Conservation (phyloP, 1,140 invertebrate genomes). For the Drosophila novamexicana region DNA sequence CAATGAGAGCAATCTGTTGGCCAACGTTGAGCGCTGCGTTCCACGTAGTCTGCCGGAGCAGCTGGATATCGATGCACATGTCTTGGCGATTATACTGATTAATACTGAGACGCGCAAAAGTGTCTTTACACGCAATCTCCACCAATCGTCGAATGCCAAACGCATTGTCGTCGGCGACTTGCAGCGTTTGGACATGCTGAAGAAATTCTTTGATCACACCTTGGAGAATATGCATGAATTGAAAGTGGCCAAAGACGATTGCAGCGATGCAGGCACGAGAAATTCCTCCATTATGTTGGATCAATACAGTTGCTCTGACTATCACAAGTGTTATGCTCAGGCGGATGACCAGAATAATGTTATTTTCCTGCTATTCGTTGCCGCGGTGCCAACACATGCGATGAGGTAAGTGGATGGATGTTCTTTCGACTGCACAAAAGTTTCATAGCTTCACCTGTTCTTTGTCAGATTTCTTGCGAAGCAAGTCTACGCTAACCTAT, state of each 20-base stretch:
- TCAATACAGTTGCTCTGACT: conserved; percentile 77
- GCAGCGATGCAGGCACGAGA: not conserved
- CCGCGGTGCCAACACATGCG: conserved; percentile 72
- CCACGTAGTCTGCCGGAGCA: conserved; percentile 68
- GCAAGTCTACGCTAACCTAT: conserved; percentile 29
- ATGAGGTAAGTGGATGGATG: conserved; percentile 58
- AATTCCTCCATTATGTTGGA: conserved; percentile 45
- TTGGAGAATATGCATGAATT: conserved; percentile 59
- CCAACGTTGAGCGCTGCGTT: conserved; percentile 68
- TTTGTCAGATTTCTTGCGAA: conserved; percentile 37
- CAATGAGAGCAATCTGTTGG: conserved; percentile 55
- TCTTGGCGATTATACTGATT: conserved; percentile 71
- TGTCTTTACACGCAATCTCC: conserved; percentile 68
- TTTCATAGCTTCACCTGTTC: not conserved
- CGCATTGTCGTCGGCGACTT: conserved; percentile 70
- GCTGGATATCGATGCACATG: conserved; percentile 68
- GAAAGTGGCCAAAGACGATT: conserved; percentile 14
- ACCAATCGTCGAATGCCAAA: conserved; percentile 65
- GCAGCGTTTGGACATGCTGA: conserved; percentile 70
- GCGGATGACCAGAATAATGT: conserved; percentile 65
- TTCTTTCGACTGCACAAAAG: not conserved
- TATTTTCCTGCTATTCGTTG: conserved; percentile 68
- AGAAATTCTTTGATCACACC: conserved; percentile 75
- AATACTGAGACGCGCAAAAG: conserved; percentile 62
- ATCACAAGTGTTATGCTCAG: conserved; percentile 75